A percentile compares a stretch with the other conserved stretches of the same genome.
phyloP scores from a whole-genome alignment of 2,797 vertebrate species.

The Iguana delicatissima region DNA sequence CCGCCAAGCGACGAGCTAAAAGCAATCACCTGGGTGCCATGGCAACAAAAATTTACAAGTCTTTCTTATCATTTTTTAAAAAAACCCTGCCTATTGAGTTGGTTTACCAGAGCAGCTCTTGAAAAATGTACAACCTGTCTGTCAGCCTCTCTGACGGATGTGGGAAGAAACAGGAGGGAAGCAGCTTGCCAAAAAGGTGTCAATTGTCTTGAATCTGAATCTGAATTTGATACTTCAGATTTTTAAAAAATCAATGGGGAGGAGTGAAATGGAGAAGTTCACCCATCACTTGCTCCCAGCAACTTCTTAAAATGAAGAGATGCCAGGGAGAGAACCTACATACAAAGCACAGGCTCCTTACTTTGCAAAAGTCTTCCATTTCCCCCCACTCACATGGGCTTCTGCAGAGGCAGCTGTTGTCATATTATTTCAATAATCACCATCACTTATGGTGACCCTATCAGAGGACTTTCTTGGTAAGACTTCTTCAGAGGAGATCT shows the following conservation, averaged over 20 bases:
- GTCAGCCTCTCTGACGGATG: too few relatives aligned
- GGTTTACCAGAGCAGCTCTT: background rate
- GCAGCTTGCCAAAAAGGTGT: background rate
- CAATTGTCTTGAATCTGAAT: background rate
- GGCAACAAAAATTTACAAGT: constrained; percentile 11
- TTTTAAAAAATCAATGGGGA: background rate
- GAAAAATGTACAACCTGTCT: background rate
- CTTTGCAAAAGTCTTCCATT: background rate
- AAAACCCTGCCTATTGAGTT: background rate
- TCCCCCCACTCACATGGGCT: background rate
- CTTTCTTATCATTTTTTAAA: background rate
- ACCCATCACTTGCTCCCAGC: background rate
- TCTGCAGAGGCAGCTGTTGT: background rate
- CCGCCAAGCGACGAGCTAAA: background rate
- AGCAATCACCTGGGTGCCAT: constrained; percentile 29
- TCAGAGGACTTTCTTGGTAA: too few relatives aligned
- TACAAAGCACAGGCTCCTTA: background rate
- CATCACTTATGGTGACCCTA: too few relatives aligned
- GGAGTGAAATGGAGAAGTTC: background rate
- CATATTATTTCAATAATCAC: too few relatives aligned
- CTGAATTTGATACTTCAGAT: background rate
- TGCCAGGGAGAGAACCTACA: background rate
- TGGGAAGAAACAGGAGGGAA: background rate
- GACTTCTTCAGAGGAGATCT: too few relatives aligned
- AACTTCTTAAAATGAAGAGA: background rate